These are phyloP conservation scores for Oxygymnocypris stewartii DNA, from an alignment of 2,113 vertebrate species.

Conservation along the genomic window DNA sequence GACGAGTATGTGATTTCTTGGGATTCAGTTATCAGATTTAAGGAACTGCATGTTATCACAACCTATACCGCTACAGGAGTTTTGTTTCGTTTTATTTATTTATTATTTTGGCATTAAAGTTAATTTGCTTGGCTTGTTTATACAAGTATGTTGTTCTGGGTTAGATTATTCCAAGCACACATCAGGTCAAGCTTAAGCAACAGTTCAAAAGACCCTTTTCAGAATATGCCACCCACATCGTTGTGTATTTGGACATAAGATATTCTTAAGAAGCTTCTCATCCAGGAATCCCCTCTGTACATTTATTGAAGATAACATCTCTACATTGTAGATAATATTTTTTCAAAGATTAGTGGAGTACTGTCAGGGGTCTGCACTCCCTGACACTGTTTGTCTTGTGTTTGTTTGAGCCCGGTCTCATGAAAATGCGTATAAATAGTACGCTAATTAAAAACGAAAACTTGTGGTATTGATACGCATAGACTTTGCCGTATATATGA, in stretches of 20 bases:
- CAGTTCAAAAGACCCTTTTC: not conserved
- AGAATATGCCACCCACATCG: not conserved
- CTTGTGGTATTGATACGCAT: no score
- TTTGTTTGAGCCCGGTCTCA: no score
- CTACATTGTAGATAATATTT: no score
- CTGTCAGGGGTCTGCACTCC: no score
- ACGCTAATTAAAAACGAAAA: no score
- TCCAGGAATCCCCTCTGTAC: not conserved
- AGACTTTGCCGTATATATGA: no score
- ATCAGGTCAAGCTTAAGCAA: constrained; percentile 1
- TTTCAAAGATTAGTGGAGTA: no score
- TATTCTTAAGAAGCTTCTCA: not conserved
- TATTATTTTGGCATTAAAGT: not conserved
- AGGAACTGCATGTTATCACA: not conserved
- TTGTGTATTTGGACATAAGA: not conserved
- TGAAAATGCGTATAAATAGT: no score
- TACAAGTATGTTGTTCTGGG: not conserved
- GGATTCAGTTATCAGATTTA: constrained; percentile 5
- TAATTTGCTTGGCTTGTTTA: constrained; percentile 8
- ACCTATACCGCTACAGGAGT: not conserved
- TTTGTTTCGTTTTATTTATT: not conserved
- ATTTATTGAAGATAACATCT: not conserved
- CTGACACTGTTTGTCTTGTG: no score
- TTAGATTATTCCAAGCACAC: constrained; percentile 22
- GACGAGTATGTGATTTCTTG: not conserved